Base-by-base conservation (phyloP, 2,888 invertebrate species). In the Drosophila glabriapex region DNA sequence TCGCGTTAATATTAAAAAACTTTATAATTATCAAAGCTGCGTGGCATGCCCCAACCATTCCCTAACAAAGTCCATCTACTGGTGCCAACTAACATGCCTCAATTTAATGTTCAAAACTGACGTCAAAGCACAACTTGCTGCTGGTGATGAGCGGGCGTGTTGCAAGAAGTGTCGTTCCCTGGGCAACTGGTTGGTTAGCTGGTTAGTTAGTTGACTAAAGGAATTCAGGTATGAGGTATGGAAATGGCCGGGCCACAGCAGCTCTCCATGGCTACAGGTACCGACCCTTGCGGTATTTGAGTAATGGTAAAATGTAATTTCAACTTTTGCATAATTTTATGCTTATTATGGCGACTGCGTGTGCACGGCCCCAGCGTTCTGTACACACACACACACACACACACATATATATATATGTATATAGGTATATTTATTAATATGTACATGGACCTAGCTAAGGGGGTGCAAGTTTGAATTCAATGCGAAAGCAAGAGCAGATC, bases 261-360 rank as follows among this genome's bases (percentile, higher is more conserved):
- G 60, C 50, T 55, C 54, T n/a, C 68, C 68, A 37, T 35, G 68
- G 68, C 55, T 53, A 72, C 76, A 72, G 22, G 14, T 62, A 63
- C 76, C 72, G 80, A 76, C 80, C 84, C 78, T 70, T 68, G 85
- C 72, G 76, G 73, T 72, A 69, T 75, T 71, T 76, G 85, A 85
- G 82, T 79, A 86, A 81, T 78, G 71, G 68, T 31, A 66, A 79
- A 86, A 86, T 89, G 89, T 86, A 79, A 89, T 85, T 86, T 86
- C 63, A 85, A 87, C 87, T 89, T 87, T 85, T 87, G 89, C 83
- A 87, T 87, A 87, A 89, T 89, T 82, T 87, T 79, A 73, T 89
- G 83, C 82, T 83, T 79, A 86, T 86, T 86, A 86, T 86, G 77
- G 75, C 39, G 55, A 59, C 58, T 56, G 54, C 35, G 60, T 43